Evolutionary conservation across 2,797 vertebrate species (phyloP).

Genomic region (Ctenopoma kingsleyae): DNA sequence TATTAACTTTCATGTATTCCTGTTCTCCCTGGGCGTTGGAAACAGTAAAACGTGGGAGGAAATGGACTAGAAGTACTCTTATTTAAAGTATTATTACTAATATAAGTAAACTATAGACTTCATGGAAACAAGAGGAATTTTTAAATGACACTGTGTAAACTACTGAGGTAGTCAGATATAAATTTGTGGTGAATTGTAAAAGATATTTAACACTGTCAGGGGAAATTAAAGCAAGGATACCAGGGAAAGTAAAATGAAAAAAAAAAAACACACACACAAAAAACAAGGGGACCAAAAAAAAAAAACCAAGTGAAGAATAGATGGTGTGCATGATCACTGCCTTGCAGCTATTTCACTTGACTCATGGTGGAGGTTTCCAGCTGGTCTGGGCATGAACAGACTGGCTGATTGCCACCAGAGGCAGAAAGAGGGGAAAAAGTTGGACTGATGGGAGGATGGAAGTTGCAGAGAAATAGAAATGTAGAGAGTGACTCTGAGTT

Average conservation of each 20-base stretch:
- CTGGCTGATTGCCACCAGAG: slow-evolving; percentile 50
- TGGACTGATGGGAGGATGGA: not conserved
- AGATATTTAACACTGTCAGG: not conserved
- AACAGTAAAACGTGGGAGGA: slow-evolving; percentile 39
- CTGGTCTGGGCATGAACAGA: slow-evolving; percentile 35
- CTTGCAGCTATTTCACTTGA: slow-evolving; percentile 35
- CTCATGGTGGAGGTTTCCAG: slow-evolving; percentile 39
- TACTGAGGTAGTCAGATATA: slow-evolving; percentile 9
- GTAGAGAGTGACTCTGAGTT: not conserved
- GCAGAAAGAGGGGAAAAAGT: slow-evolving; percentile 1
- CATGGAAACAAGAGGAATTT: slow-evolving; percentile 10
- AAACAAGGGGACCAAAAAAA: not conserved
- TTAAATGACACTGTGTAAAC: slow-evolving; percentile 1
- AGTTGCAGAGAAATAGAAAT: slow-evolving; percentile 17
- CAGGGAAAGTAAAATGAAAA: not conserved
- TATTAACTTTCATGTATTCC: slow-evolving; percentile 12
- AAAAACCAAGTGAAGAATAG: slow-evolving; percentile 29
- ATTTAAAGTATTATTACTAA: slow-evolving; percentile 24
- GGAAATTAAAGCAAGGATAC: slow-evolving; percentile 13
- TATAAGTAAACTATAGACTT: slow-evolving; percentile 17
- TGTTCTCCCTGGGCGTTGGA: slow-evolving; percentile 12
- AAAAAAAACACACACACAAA: too few relatives aligned
- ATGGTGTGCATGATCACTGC: slow-evolving; percentile 9
- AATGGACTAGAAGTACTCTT: slow-evolving; percentile 7
- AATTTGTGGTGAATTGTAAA: slow-evolving; percentile 11